phyloP scores from a whole-genome alignment of 2,113 vertebrate species.

The Odocoileus virginianus region DNA sequence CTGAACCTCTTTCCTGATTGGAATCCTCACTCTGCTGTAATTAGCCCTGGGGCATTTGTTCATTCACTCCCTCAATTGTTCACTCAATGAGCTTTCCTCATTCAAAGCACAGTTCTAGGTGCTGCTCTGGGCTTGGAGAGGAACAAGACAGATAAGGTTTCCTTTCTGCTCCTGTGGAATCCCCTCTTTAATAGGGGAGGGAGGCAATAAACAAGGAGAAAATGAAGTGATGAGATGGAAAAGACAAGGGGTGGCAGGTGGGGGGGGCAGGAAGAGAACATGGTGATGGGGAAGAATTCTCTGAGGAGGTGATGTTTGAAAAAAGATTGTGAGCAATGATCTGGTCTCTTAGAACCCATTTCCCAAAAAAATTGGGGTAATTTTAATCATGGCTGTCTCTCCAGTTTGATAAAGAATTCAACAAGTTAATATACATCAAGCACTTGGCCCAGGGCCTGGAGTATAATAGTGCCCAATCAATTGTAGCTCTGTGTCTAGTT shows the following conservation, averaged over 20 bases:
- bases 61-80: neutral
- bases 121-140: neutral
- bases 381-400: slow-evolving; percentile 46
- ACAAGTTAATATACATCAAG: slow-evolving; percentile 38
- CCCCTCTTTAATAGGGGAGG: neutral
- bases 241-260: neutral
- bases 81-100: neutral
- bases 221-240: neutral
- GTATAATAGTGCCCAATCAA: slow-evolving; percentile 2
- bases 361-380: neutral
- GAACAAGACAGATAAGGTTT: neutral
- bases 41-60: neutral
- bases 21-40: neutral
- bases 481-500: neutral
- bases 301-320: neutral
- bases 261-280: neutral
- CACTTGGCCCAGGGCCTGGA: slow-evolving; percentile 18
- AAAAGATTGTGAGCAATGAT: slow-evolving; percentile 1
- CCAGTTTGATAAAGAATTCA: slow-evolving; percentile 42
- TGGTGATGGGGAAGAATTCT: neutral
- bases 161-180: neutral
- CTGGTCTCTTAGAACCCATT: slow-evolving; percentile 21
- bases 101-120: neutral
- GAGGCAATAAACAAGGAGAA: neutral
- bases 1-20: neutral